These are phyloP conservation scores for Palloptera scutellata DNA, from an alignment of 2,888 invertebrate genomes.

Conservation along the genomic window DNA sequence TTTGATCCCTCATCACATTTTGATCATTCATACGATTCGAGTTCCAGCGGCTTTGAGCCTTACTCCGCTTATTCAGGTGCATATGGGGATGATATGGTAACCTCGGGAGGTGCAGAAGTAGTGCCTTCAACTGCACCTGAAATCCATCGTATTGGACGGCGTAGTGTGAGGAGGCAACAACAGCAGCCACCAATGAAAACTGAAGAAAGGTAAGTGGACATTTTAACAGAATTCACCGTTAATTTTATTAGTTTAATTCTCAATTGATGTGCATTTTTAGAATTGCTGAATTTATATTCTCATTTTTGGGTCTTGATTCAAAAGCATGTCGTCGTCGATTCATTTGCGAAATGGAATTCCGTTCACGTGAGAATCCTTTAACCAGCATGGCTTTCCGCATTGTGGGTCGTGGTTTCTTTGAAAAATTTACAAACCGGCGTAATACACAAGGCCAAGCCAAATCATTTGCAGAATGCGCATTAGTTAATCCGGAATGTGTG, in stretches of 20 bases:
- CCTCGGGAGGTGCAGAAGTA: slow-evolving; percentile 33
- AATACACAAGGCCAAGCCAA: slow-evolving; percentile 52
- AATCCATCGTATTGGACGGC: slow-evolving; percentile 41
- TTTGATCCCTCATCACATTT: slow-evolving; percentile 42
- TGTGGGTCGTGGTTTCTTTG: slow-evolving; percentile 60
- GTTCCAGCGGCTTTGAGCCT: slow-evolving; percentile 50
- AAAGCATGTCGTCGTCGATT: slow-evolving; percentile 65
- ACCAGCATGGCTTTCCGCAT: slow-evolving; percentile 61
- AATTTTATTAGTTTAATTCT: neutral
- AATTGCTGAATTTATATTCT: slow-evolving; percentile 61
- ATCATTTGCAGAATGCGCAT: slow-evolving; percentile 58
- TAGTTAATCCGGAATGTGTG: slow-evolving; percentile 57
- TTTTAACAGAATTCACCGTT: neutral
- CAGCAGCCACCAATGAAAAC: slow-evolving; percentile 46
- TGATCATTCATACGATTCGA: slow-evolving; percentile 39
- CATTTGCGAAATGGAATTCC: slow-evolving; percentile 66
- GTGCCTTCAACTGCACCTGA: slow-evolving; percentile 24
- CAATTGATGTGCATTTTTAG: slow-evolving; percentile 37
- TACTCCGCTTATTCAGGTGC: slow-evolving; percentile 54
- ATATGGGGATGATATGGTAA: slow-evolving; percentile 40
- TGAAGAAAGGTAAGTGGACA: slow-evolving; percentile 55
- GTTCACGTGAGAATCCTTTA: slow-evolving; percentile 60
- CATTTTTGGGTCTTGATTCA: slow-evolving; percentile 60
- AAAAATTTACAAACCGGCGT: slow-evolving; percentile 54
- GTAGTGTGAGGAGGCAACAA: slow-evolving; percentile 37